Evolutionary conservation across 2,888 invertebrate genomes (phyloP).

Genomic region (Artemia sp.): DNA sequence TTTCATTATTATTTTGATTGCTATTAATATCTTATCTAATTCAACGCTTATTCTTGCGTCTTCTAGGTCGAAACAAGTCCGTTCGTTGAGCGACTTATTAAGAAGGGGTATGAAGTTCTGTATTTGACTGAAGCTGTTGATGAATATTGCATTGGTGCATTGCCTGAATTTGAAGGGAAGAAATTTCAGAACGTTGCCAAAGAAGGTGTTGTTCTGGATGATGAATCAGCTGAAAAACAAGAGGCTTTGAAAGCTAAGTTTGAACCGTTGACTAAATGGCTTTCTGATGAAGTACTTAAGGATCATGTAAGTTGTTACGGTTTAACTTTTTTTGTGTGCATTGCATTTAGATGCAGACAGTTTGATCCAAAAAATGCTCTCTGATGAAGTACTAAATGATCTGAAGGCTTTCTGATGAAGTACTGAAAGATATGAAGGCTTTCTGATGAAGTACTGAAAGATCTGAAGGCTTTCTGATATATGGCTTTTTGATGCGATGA

Average conservation of each 20-base stretch:
- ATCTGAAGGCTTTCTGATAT: constrained; percentile 54
- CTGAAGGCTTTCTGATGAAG: too few relatives aligned
- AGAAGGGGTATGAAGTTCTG: constrained; percentile 86
- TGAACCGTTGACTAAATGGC: constrained; percentile 79
- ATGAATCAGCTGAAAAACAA: constrained; percentile 49
- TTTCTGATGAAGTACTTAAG: constrained; percentile 60
- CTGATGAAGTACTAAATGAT: too few relatives aligned
- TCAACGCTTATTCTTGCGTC: not conserved
- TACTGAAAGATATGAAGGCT: too few relatives aligned
- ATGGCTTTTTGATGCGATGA: constrained; percentile 56
- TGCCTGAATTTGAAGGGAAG: constrained; percentile 95
- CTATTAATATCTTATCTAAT: not conserved
- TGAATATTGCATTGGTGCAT: constrained; percentile 85
- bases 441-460: constrained; percentile 54
- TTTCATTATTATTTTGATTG: constrained; percentile 17
- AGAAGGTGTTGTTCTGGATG: constrained; percentile 73
- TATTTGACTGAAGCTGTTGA: constrained; percentile 91
- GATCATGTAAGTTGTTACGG: constrained; percentile 41
- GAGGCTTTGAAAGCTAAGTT: constrained; percentile 58
- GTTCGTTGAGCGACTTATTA: constrained; percentile 81
- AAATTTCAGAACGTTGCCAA: constrained; percentile 99
- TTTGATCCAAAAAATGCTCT: too few relatives aligned
- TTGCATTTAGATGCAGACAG: constrained; percentile 9
- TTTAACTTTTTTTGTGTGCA: not conserved
- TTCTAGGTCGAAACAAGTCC: constrained; percentile 61